Evolutionary conservation across 2,888 invertebrate genomes (phyloP).

Genomic region (Dicranocentrus wangi): DNA sequence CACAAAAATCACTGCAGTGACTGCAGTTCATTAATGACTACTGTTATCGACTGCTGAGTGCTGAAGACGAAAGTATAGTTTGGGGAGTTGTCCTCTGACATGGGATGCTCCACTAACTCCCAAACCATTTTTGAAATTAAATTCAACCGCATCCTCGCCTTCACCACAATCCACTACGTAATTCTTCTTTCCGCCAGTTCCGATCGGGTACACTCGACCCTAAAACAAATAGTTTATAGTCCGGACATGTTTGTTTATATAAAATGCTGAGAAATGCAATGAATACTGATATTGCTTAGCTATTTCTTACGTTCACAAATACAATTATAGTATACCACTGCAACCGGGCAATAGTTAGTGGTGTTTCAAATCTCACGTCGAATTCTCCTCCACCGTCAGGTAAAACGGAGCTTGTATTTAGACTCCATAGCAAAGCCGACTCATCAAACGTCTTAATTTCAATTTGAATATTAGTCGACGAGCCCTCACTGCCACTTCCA

Average conservation of each 20-base stretch:
- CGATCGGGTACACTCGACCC: conserved; percentile 15
- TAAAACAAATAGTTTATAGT: not conserved
- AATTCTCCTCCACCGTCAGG: conserved; percentile 25
- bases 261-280: not conserved
- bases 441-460: conserved; percentile 11
- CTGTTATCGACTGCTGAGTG: no score
- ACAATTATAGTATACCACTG: conserved; percentile 35
- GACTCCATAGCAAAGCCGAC: not conserved
- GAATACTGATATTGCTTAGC: no score
- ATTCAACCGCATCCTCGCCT: not conserved
- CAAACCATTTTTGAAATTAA: conserved; percentile 15
- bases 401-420: not conserved
- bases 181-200: conserved; percentile 23
- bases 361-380: conserved; percentile 17
- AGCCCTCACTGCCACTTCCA: not conserved
- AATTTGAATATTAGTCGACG: not conserved
- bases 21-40: no score
- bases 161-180: not conserved
- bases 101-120: conserved; percentile 18
- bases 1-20: no score
- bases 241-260: not conserved
- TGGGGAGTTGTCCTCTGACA: conserved; percentile 32
- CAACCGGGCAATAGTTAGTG: not conserved
- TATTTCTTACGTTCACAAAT: conserved; percentile 18
- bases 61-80: conserved; percentile 6